Conservation (phyloP, 2,113 vertebrate species). For the Pteruthius melanotis region DNA sequence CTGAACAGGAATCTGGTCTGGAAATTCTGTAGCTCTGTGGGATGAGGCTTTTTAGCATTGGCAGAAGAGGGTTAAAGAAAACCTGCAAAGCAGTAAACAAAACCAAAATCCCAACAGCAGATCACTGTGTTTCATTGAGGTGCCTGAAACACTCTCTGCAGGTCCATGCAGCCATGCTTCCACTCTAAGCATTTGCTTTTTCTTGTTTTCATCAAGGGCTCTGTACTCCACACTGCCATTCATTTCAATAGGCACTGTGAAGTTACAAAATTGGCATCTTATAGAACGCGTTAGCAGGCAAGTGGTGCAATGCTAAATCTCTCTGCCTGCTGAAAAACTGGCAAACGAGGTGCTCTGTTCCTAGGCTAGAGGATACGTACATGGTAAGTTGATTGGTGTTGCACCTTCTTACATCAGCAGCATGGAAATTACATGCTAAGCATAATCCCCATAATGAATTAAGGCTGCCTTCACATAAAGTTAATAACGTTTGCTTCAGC, state of each 20-base stretch:
- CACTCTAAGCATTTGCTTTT: background rate
- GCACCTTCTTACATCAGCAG: conserved; percentile 11
- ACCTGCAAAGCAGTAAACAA: background rate
- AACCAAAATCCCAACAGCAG: background rate
- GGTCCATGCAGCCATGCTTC: background rate
- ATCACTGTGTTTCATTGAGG: background rate
- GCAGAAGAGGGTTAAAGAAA: background rate
- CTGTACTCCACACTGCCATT: background rate
- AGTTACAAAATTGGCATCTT: background rate
- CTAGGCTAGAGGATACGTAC: background rate
- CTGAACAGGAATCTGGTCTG: background rate
- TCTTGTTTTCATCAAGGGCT: background rate
- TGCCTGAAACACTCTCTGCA: background rate
- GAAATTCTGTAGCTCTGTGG: background rate
- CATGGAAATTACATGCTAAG: conserved; percentile 34
- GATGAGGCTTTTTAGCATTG: background rate
- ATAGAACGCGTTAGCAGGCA: background rate
- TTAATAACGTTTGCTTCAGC: conserved; percentile 44
- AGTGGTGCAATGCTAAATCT: conserved; percentile 29
- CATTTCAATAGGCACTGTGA: background rate
- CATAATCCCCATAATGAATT: conserved; percentile 36
- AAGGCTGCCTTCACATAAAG: conserved; percentile 7
- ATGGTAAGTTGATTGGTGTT: background rate
- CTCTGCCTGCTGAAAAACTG: background rate
- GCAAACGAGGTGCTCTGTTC: background rate